A percentile compares a stretch with the other conserved stretches of the same genome.
phyloP scores from a whole-genome alignment of 35 echinoderm and acorn worm species.

The Ophioderma brevispina region DNA sequence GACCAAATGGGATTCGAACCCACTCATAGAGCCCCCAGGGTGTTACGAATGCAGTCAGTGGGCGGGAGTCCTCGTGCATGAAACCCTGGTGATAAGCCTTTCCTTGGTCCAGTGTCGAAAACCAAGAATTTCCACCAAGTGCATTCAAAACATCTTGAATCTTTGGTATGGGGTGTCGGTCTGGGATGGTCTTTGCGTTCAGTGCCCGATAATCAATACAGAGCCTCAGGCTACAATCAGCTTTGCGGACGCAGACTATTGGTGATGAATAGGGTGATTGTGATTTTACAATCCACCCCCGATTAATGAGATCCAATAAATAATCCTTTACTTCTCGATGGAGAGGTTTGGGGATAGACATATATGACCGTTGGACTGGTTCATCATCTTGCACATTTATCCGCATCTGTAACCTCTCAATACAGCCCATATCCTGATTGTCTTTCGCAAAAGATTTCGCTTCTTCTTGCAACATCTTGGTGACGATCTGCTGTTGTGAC shows the following conservation, averaged over 20 bases:
- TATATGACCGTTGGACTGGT: constrained; percentile 45
- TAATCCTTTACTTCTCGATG: no score
- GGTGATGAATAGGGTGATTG: no score
- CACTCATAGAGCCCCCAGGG: no score
- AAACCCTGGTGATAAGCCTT: constrained; percentile 55
- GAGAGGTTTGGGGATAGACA: constrained; percentile 39
- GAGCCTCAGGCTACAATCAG: constrained; percentile 34
- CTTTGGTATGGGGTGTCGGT: constrained; percentile 58
- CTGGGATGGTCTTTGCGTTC: constrained; percentile 37
- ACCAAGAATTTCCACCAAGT: constrained; percentile 44
- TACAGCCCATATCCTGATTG: constrained; percentile 52
- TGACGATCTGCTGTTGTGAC: constrained; percentile 14
- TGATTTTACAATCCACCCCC: no score
- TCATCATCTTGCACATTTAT: constrained; percentile 31
- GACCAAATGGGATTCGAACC: no score
- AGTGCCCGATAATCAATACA: constrained; percentile 42
- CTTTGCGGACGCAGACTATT: constrained; percentile 47
- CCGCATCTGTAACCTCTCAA: constrained; percentile 8
- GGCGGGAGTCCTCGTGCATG: constrained; percentile 4
- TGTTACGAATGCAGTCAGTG: constrained; percentile 27
- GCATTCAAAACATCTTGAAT: constrained; percentile 59
- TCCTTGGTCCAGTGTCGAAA: constrained; percentile 62
- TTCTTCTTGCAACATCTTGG: constrained; percentile 47
- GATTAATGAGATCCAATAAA: no score
- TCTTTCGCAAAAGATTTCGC: constrained; percentile 45